phyloP scores from a whole-genome alignment of 2,797 vertebrate species.

The Gadopsis marmoratus region DNA sequence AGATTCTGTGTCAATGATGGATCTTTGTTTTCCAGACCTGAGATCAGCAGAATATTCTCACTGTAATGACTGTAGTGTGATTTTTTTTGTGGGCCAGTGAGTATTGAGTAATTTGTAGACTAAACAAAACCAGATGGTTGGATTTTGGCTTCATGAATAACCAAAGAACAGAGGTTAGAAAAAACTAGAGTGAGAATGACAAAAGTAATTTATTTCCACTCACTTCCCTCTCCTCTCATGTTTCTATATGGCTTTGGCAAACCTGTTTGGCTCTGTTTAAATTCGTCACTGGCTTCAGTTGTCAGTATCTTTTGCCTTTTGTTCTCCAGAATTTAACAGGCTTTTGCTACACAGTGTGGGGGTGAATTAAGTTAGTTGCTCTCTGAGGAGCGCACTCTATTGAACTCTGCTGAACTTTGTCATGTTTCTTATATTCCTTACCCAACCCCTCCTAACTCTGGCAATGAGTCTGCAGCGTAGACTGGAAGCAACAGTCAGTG shows the following conservation, averaged over 20 bases:
- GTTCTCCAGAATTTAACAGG: conserved; percentile 7
- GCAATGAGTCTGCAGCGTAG: neutral
- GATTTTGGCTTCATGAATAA: conserved; percentile 28
- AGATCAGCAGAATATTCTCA: conserved; percentile 22
- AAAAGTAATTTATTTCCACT: conserved; percentile 36
- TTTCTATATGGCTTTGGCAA: conserved; percentile 11
- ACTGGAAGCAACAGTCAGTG: neutral
- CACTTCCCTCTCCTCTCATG: conserved; percentile 7
- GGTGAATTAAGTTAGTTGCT: neutral
- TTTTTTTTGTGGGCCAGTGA: conserved; percentile 22
- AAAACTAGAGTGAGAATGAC: conserved; percentile 6
- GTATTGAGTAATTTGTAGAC: conserved; percentile 30
- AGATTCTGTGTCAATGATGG: conserved; percentile 43
- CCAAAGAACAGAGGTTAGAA: conserved; percentile 25
- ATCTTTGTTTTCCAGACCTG: conserved; percentile 51
- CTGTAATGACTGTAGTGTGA: conserved; percentile 31
- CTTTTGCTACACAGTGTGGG: neutral
- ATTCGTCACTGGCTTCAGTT: conserved; percentile 14
- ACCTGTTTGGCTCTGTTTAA: conserved; percentile 13
- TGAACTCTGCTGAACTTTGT: conserved; percentile 40
- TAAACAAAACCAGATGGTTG: conserved; percentile 66
- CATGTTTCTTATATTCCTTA: conserved; percentile 12
- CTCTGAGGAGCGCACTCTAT: neutral
- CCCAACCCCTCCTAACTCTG: neutral
- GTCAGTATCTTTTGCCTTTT: neutral